Base-by-base conservation (phyloP, 2,888 invertebrate species). In the Podotricha telesiphe region DNA sequence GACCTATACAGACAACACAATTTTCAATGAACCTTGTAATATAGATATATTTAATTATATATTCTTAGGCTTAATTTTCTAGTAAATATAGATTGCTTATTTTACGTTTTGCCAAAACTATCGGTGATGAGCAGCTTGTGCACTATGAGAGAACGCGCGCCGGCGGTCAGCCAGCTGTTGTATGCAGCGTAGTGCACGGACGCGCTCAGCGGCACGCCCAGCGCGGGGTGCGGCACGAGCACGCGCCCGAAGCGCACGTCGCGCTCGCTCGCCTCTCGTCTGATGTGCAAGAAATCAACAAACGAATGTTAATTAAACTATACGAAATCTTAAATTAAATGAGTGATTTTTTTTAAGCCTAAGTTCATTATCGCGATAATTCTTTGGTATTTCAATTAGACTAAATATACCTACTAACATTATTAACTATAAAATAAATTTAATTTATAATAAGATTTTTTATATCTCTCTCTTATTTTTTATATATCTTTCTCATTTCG, bases 151-250 rank as follows among this genome's bases (percentile, higher is more conserved):
- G 95, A 94, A 47, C 95, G 95, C 67, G 97, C 93, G 1, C 97
- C 98, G 20, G 96, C 97, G 40, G 96, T 96, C 68, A 98, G 94
- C 98, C 98, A 98, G 15, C 98, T 98, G 75, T 96, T 96, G 90
- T 98, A 98, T 0, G 97, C 97, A 8, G 96, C 96, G 87, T 98
- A 98, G 76, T 96, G 95, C 20, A 98, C 93, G 80, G 96, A 95
- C 0, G 96, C 94, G 37, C 95, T 94, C 64, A 95, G 93, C 17
- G 96, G 95, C 75, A 96, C 96, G 17, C 96, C 95, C 71, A 98
- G 90, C 22, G 96, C 96, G 0, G 98, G 98, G 93, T 98, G 98
- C 3, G 98, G 97, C 1, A 98, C 98, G 48, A 98, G 92, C 73
- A 98, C 96, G 81, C 96, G 95, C 6, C 96, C 96, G 68, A 97